Evolutionary conservation across 1,140 invertebrate species (phyloP).

Genomic region (Mya arenaria): DNA sequence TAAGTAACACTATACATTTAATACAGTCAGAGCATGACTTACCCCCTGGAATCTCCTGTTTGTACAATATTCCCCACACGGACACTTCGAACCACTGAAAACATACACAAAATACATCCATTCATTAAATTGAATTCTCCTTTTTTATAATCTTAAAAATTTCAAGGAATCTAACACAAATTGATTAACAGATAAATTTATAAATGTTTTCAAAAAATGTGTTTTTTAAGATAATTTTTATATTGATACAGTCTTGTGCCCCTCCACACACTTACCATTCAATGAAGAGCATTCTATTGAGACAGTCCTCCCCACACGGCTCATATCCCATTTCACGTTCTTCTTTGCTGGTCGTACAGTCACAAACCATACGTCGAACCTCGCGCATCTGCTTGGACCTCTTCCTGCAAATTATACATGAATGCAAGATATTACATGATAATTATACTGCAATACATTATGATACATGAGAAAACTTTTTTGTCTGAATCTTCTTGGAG

Average conservation of each 20-base stretch:
- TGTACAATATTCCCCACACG: conserved; percentile 92
- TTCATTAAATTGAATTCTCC: not conserved
- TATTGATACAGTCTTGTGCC: too few relatives aligned
- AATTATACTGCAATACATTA: too few relatives aligned
- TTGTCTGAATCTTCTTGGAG: too few relatives aligned
- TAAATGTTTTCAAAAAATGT: too few relatives aligned
- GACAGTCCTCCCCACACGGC: conserved; percentile 97
- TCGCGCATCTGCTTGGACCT: conserved; percentile 84
- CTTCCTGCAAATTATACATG: conserved; percentile 78
- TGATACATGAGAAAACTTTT: too few relatives aligned
- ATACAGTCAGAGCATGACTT: too few relatives aligned
- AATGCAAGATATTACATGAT: too few relatives aligned
- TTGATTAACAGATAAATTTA: too few relatives aligned
- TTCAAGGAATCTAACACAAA: too few relatives aligned
- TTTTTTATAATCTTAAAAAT: not conserved
- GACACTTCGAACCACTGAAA: conserved; percentile 93
- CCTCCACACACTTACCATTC: conserved; percentile 96
- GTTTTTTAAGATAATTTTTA: too few relatives aligned
- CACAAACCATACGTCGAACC: conserved; percentile 96
- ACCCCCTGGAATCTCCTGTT: conserved; percentile 96
- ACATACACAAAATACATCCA: conserved; percentile 22
- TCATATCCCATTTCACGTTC: conserved; percentile 91
- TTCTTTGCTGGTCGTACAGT: conserved; percentile 93
- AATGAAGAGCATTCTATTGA: conserved; percentile 98
- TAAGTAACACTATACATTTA: too few relatives aligned